Evolutionary conservation across 2,113 vertebrate genomes (phyloP).

Genomic region (Ramphastos sulfuratus): DNA sequence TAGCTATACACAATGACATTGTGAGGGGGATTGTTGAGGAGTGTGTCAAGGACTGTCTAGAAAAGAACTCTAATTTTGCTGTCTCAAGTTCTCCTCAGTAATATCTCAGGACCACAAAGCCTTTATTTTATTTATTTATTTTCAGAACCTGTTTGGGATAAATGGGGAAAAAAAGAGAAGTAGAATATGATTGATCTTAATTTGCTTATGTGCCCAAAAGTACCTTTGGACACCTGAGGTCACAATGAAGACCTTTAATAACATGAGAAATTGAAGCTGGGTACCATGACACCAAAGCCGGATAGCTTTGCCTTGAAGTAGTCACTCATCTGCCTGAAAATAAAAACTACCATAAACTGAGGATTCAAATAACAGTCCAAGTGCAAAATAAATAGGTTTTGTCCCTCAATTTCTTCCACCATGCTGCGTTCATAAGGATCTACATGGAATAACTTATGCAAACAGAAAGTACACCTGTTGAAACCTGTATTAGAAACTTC

Average conservation of each 20-base stretch:
- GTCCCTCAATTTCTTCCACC: neutral
- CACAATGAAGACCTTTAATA: neutral
- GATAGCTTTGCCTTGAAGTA: neutral
- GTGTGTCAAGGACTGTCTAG: neutral
- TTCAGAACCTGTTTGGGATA: neutral
- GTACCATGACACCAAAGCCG: neutral
- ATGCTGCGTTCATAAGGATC: neutral
- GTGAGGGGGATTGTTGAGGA: neutral
- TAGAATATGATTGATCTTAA: neutral
- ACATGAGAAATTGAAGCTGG: neutral
- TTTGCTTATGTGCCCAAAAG: neutral
- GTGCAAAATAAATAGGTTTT: neutral
- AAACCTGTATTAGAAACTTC: neutral
- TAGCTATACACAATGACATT: neutral
- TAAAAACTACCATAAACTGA: neutral
- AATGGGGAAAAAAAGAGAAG: neutral
- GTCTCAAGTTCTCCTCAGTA: neutral
- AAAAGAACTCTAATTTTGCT: neutral
- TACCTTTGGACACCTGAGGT: neutral
- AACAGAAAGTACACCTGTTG: neutral
- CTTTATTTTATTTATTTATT: neutral
- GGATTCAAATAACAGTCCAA: neutral
- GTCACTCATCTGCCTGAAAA: neutral
- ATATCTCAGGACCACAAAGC: neutral
- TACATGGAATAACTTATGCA: neutral